Percentiles rank a stretch among this genome's conserved stretches.
Conservation (phyloP, 1,140 invertebrate genomes). For the Rhagoletis zephyria region DNA sequence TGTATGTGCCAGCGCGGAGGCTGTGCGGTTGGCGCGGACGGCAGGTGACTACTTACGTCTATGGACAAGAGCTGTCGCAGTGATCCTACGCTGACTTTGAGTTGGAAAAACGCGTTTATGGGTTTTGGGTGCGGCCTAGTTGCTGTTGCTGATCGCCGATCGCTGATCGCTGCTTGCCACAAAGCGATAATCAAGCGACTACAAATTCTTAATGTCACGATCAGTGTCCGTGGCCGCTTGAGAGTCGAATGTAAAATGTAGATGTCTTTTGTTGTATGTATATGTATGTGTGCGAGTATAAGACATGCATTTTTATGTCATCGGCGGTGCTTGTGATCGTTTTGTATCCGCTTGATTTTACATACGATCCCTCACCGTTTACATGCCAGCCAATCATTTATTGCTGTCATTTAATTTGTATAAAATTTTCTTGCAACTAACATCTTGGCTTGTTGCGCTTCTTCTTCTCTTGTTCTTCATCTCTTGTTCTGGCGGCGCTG, state of each 20-base stretch:
- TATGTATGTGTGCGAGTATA: not conserved
- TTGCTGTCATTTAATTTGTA: slow-evolving; percentile 36
- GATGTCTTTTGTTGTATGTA: not conserved
- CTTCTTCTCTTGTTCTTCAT: not conserved
- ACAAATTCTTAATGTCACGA: slow-evolving; percentile 36
- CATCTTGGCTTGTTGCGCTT: not conserved
- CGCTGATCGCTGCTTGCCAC: not conserved
- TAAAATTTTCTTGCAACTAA: not conserved
- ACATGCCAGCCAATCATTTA: not conserved
- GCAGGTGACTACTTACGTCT: not conserved
- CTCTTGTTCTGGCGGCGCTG: not conserved
- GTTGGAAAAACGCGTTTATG: slow-evolving; percentile 2
- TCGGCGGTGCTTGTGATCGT: slow-evolving; percentile 42
- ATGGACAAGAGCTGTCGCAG: not conserved
- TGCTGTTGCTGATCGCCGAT: not conserved
- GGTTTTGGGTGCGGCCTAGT: slow-evolving; percentile 36
- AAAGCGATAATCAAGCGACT: slow-evolving; percentile 30
- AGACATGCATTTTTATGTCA: slow-evolving; percentile 48
- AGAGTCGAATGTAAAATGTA: too few species aligned
- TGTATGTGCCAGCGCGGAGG: not conserved
- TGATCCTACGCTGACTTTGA: not conserved
- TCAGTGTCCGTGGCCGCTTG: not conserved
- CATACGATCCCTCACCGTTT: not conserved
- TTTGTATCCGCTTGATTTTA: not conserved
- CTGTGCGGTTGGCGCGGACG: not conserved